Evolutionary conservation across 2,113 vertebrate genomes (phyloP).

Genomic region (Neodon shergylaensis): DNA sequence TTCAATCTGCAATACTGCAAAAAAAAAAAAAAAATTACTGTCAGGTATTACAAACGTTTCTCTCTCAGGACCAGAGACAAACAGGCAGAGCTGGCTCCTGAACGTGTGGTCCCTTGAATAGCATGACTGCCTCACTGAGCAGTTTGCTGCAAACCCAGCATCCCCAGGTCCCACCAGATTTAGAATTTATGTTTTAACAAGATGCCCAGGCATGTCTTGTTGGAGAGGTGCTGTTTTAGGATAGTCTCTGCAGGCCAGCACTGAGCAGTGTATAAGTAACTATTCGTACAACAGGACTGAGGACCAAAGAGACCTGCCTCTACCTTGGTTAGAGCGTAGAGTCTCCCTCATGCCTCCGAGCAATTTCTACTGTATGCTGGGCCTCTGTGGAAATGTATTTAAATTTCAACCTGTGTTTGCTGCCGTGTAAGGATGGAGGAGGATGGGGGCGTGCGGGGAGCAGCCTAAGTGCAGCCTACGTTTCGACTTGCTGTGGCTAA

Average conservation of each 20-base stretch:
- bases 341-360: not conserved
- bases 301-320: not conserved
- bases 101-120: not conserved
- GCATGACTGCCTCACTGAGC: not conserved
- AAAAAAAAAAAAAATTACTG: not conserved
- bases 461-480: fast-evolving
- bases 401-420: not conserved
- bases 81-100: not conserved
- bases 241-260: not conserved
- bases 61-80: not conserved
- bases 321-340: not conserved
- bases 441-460: fast-evolving
- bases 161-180: not conserved
- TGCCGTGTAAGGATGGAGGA: no score
- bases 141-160: not conserved
- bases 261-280: not conserved
- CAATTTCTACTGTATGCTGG: not conserved
- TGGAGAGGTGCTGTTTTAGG: not conserved
- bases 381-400: not conserved
- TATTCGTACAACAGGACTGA: fast-evolving
- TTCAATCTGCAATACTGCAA: not conserved
- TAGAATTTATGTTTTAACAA: not conserved
- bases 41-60: no score
- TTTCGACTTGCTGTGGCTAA: not conserved
- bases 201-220: not conserved